Conservation (phyloP, 2,888 invertebrate species). For the Ecliptopera silaceata region DNA sequence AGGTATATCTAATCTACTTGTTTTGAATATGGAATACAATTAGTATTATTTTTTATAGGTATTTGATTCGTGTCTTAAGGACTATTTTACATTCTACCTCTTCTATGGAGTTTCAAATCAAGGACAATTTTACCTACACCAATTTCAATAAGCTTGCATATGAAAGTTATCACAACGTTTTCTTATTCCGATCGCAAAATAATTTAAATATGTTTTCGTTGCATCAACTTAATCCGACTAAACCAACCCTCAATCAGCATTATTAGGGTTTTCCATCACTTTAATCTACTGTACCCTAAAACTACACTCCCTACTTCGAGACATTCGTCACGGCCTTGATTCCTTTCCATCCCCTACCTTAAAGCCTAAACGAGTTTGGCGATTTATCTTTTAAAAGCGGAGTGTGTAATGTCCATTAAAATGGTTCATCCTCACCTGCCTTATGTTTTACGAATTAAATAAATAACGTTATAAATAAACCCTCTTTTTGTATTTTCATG, state of each 20-base stretch:
- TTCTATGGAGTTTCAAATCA: no score
- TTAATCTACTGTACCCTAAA: conserved; percentile 8
- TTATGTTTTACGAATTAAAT: conserved; percentile 31
- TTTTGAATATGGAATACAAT: no score
- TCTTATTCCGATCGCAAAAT: no score
- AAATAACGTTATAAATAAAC: conserved; percentile 12
- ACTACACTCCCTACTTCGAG: conserved; percentile 25
- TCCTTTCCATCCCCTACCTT: conserved; percentile 55
- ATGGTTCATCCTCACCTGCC: conserved; percentile 55
- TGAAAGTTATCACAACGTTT: no score
- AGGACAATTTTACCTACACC: no score
- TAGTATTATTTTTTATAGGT: no score
- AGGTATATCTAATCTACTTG: no score
- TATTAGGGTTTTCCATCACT: neutral
- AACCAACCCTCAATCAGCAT: neutral
- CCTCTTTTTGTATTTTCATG: conserved; percentile 19
- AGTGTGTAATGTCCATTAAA: conserved; percentile 57
- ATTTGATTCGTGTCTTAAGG: no score
- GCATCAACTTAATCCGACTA: no score
- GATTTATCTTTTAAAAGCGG: conserved; percentile 65
- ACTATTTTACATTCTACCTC: no score
- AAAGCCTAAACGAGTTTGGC: conserved; percentile 61
- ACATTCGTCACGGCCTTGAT: conserved; percentile 87
- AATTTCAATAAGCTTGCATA: no score
- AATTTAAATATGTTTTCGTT: no score